Evolutionary conservation across 2,113 vertebrate species (phyloP), one percentile per base, ranked within the genome.

Genomic region (Columbina picui): DNA sequence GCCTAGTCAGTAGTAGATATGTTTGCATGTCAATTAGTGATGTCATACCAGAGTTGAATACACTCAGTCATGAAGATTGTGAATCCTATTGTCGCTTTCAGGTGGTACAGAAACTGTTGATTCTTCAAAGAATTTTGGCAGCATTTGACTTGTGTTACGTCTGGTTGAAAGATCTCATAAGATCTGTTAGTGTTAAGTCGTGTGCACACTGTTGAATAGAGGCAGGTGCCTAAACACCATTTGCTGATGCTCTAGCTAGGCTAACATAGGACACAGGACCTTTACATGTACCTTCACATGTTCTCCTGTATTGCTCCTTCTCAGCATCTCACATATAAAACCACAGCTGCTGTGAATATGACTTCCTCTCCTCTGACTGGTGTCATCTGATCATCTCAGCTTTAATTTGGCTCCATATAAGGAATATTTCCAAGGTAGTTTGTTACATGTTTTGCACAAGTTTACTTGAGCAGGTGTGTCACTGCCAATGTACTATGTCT

Each of bases 191-290:
- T 13, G 22, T 30, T 57, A 53, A 32, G 30, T 74, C 30, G 38
- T 49, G 27, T 34, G 26, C 53, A 73, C 30, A 27, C 21, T 38
- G 19, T 77, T 80, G 32, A 53, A 25, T 64, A 83, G 49, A 86
- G 43, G 55, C 30, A 56, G 39, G 19, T 73, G 13, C 71, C 76
- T 84, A 69, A 90, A 65, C n/a, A 18, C 57, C 61, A n/a, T 73
- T 61, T 83, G 23, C 45, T 77, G 41, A n/a, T 84, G 49, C 21
- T 73, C 11, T 69, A 65, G 63, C 36, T 74, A 7, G 69, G 76
- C n/a, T 65, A 59, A 67, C 17, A 13, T 56, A 32, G 3, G 49
- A 23, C 0, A 0, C 53, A 34, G 15, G 14, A 73, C 32, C 3
- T 49, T 84, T 71, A 56, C 17, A 50, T 0, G 0, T 41, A 45